A percentile compares a stretch with the other conserved stretches of the same genome.
Evolutionary conservation across 2,797 vertebrate species (phyloP).

Genomic region (Anolis apletophallus): DNA sequence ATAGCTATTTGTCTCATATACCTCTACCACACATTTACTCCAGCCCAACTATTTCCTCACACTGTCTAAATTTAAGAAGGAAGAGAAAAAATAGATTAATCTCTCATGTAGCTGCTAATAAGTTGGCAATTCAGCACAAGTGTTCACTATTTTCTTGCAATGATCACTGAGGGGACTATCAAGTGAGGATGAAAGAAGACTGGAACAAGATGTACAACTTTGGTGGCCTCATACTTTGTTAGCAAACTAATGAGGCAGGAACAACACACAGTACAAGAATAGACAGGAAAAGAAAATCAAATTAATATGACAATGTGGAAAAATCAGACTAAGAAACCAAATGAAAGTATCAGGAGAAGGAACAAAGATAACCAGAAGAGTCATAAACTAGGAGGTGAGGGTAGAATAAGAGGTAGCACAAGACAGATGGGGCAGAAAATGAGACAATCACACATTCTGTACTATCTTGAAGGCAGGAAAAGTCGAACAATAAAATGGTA

Average conservation of each 20-base stretch:
- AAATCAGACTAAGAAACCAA: constrained; percentile 21
- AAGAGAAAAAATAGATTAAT: neutral
- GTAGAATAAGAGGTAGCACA: constrained; percentile 29
- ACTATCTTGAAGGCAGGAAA: neutral
- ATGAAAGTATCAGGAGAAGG: neutral
- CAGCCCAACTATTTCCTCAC: neutral
- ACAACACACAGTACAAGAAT: neutral
- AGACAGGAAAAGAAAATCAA: constrained; percentile 7
- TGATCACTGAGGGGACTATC: neutral
- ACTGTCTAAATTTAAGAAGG: neutral
- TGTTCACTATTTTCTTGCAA: neutral
- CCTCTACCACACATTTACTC: neutral
- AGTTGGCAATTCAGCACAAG: neutral
- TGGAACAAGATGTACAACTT: neutral
- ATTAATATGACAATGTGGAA: constrained; percentile 1
- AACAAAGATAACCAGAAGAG: constrained; percentile 8
- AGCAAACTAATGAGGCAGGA: neutral
- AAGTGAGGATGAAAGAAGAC: neutral
- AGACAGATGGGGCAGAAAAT: constrained; percentile 12
- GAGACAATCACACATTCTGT: constrained; percentile 9
- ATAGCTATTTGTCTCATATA: neutral
- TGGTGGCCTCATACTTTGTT: neutral
- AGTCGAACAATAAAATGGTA: neutral
- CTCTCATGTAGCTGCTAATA: neutral
- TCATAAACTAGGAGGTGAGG: neutral